A percentile compares a stretch with the other conserved stretches of the same genome.
Evolutionary conservation across 1,140 invertebrate species (phyloP).

Genomic region (Papilio dardanus): DNA sequence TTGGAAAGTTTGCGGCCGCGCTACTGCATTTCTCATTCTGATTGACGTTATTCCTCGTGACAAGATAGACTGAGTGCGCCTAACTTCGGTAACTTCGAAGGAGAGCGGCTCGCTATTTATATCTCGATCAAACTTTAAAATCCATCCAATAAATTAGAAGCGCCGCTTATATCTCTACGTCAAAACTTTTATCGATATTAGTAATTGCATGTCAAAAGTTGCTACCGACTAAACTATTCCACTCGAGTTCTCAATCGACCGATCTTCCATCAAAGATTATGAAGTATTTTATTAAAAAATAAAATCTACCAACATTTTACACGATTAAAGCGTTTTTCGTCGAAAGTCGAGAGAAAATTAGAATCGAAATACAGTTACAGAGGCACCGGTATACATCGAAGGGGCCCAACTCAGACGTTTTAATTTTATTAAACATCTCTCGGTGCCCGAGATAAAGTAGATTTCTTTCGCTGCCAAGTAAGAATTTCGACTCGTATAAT

Average conservation of each 20-base stretch:
- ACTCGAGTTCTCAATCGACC: constrained; percentile 41
- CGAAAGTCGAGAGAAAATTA: constrained; percentile 63
- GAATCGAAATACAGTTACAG: constrained; percentile 73
- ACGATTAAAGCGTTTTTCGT: constrained; percentile 57
- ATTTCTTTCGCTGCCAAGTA: constrained; percentile 80
- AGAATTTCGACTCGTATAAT: constrained; percentile 82
- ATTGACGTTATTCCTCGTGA: constrained; percentile 46
- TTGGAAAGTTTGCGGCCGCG: constrained; percentile 45
- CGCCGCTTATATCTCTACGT: constrained; percentile 36
- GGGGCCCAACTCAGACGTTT: constrained; percentile 71
- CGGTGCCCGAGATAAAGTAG: constrained; percentile 77
- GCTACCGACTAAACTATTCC: constrained; percentile 43
- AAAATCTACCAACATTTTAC: constrained; percentile 45
- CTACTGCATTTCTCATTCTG: constrained; percentile 47
- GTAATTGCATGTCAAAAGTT: constrained; percentile 53
- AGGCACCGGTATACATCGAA: constrained; percentile 71
- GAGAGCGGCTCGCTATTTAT: constrained; percentile 29
- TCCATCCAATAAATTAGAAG: constrained; percentile 41
- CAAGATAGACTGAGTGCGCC: constrained; percentile 42
- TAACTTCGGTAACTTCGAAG: constrained; percentile 41
- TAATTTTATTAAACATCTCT: constrained; percentile 81
- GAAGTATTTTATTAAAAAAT: constrained; percentile 38
- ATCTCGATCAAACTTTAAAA: constrained; percentile 49
- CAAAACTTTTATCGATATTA: constrained; percentile 51
- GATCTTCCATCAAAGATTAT: constrained; percentile 4